Conservation (phyloP, 2,113 vertebrate genomes). For the Isurus oxyrinchus region DNA sequence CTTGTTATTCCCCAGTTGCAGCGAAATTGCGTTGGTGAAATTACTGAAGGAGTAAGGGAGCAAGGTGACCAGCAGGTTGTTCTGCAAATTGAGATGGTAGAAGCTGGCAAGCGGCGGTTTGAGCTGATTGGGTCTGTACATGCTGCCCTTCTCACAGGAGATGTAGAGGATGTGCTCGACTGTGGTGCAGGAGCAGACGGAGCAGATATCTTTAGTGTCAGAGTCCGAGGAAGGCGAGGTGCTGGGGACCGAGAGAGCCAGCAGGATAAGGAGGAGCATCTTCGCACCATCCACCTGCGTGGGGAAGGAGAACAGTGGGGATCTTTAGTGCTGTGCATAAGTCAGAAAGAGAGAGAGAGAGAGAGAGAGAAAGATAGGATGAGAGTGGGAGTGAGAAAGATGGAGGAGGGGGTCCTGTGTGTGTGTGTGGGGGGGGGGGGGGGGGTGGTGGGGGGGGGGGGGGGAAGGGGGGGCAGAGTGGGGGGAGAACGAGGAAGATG, state of each 20-base stretch:
- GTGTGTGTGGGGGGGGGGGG: not conserved
- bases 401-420: too few species aligned
- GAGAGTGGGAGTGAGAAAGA: too few species aligned
- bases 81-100: constrained; percentile 97
- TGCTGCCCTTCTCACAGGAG: constrained; percentile 93
- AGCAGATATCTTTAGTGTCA: constrained; percentile 89
- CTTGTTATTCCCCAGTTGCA: constrained; percentile 97
- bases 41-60: constrained; percentile 94
- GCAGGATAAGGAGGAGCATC: constrained; percentile 95
- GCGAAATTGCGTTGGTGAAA: constrained; percentile 93
- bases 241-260: constrained; percentile 77
- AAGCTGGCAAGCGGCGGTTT: constrained; percentile 84
- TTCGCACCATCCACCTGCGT: constrained; percentile 76
- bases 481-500: not conserved
- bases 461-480: not conserved
- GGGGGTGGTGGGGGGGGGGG: not conserved
- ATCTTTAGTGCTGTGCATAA: not conserved
- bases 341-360: not conserved
- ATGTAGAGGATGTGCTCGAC: constrained; percentile 96
- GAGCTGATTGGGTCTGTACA: constrained; percentile 93
- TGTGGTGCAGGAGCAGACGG: constrained; percentile 90
- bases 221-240: constrained; percentile 73
- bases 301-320: not conserved
- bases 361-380: not conserved
- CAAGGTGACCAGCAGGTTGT: constrained; percentile 87